Evolutionary conservation across 2,113 vertebrate species (phyloP).

Genomic region (Anser cygnoides): DNA sequence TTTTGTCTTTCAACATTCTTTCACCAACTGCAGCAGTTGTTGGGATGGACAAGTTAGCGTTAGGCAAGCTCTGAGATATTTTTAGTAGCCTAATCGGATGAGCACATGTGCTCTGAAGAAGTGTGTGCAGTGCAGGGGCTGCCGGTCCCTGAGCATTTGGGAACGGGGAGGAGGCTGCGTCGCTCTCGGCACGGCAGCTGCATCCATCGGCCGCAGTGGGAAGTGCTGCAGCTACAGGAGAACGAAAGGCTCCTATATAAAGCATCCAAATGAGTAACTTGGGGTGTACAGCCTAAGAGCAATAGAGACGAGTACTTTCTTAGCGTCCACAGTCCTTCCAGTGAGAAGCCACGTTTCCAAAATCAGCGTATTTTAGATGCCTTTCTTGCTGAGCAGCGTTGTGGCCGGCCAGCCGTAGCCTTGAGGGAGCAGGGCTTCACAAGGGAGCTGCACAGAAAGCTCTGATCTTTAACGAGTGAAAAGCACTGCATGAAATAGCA

Average conservation of each 20-base stretch:
- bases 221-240: background rate
- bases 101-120: background rate
- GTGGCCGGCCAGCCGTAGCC: background rate
- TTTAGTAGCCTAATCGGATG: conserved; percentile 63
- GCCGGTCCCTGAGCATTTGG: background rate
- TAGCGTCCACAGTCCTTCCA: background rate
- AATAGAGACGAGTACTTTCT: background rate
- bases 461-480: background rate
- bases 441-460: background rate
- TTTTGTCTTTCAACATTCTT: conserved; percentile 18
- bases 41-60: conserved; percentile 12
- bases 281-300: background rate
- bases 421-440: background rate
- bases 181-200: background rate
- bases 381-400: background rate
- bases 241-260: background rate
- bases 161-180: background rate
- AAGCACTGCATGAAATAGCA: background rate
- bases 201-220: background rate
- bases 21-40: background rate
- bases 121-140: conserved; percentile 10
- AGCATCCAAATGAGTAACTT: background rate
- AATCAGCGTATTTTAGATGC: fast-evolving
- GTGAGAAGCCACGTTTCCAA: background rate
- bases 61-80: conserved; percentile 34